Conservation (phyloP, 1,140 invertebrate genomes). For the Bilobella aurantiaca region DNA sequence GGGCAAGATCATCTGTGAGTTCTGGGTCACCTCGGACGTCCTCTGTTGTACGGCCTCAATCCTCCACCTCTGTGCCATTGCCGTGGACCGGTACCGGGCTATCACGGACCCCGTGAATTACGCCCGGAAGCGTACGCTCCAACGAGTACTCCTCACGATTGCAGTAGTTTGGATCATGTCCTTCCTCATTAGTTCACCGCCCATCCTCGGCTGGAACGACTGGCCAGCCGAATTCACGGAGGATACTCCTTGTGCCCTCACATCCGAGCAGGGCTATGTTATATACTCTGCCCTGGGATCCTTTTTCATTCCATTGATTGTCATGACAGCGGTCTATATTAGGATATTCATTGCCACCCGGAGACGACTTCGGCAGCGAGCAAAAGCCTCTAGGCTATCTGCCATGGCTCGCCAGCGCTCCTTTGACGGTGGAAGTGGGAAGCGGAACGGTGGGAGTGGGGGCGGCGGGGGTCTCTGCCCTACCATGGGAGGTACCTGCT, state of each 20-base stretch:
- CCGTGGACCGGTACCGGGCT: constrained; percentile 85
- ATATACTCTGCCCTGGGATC: constrained; percentile 90
- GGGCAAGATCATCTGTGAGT: constrained; percentile 80
- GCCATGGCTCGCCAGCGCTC: constrained; percentile 32
- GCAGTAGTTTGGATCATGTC: constrained; percentile 84
- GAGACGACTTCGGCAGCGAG: constrained; percentile 64
- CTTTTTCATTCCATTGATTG: constrained; percentile 87
- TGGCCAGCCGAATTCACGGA: constrained; percentile 74
- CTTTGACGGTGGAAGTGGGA: constrained; percentile 23
- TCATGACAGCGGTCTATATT: constrained; percentile 91
- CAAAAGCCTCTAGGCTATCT: constrained; percentile 60
- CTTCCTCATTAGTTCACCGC: constrained; percentile 85
- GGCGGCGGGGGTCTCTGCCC: no score
- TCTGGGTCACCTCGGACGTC: constrained; percentile 94
- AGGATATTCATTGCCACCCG: constrained; percentile 87
- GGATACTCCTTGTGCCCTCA: constrained; percentile 65
- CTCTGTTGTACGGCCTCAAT: constrained; percentile 68
- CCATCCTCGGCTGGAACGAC: constrained; percentile 93
- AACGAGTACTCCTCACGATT: constrained; percentile 80
- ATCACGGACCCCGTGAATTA: constrained; percentile 97
- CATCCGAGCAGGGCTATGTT: constrained; percentile 74
- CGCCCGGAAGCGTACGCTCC: constrained; percentile 85
- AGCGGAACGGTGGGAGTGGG: constrained; percentile 17
- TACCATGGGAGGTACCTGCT: no score
- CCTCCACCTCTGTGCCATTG: constrained; percentile 40